Conservation (phyloP, 2,888 invertebrate species). For the Cerastoderma edule region DNA sequence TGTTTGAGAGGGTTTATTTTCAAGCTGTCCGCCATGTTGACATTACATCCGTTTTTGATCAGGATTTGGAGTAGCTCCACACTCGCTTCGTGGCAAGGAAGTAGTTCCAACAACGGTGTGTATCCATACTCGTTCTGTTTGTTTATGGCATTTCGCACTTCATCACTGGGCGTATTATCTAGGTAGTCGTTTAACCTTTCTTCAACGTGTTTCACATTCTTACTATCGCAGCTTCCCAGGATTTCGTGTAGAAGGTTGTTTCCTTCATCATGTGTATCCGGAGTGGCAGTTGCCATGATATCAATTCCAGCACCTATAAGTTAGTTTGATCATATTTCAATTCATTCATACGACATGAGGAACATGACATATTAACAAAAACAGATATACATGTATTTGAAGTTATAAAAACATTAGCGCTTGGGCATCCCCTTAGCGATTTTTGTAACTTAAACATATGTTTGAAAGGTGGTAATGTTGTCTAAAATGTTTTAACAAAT, state of each 20-base stretch:
- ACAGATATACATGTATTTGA: no score
- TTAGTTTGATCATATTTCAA: no score
- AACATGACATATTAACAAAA: no score
- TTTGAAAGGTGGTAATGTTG: no score
- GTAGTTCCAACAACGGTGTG: slow-evolving; percentile 33
- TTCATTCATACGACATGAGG: no score
- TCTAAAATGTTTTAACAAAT: no score
- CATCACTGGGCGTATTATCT: neutral
- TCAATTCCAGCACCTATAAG: no score
- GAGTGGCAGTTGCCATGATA: no score
- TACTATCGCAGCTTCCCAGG: no score
- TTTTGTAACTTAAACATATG: no score
- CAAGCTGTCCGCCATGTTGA: slow-evolving; percentile 21
- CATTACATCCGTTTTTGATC: slow-evolving; percentile 7
- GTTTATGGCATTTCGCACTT: neutral
- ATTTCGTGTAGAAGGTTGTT: slow-evolving; percentile 1
- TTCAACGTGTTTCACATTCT: neutral
- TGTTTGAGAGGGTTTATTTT: slow-evolving; percentile 26
- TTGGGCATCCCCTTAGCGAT: no score
- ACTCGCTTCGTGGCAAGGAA: slow-evolving; percentile 13
- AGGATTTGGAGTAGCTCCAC: neutral
- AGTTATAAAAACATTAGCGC: no score
- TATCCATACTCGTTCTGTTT: slow-evolving; percentile 27
- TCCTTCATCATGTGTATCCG: slow-evolving; percentile 7
- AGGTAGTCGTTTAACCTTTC: neutral